Evolutionary conservation across 2,888 invertebrate species (phyloP), one percentile per base, ranked within the genome.

Genomic region (Kuschelorhynchus macadamiae): DNA sequence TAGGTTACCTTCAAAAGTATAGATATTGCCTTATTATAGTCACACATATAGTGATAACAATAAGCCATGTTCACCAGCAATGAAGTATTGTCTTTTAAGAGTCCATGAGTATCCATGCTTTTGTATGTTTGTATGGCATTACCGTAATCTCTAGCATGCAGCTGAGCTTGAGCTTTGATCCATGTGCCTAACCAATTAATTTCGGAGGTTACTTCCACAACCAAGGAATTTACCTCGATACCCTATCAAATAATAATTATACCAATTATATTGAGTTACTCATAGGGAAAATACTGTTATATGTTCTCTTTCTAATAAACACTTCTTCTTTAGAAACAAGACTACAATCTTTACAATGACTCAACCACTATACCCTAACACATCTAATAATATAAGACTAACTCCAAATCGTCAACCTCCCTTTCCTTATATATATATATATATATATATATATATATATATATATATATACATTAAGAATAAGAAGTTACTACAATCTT

Each of bases 31-130:
- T 88, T 88, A 39, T 85, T 85, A 72, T 89, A 88, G 74, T 92
- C 90, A 5, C 93, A 93, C 72, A 90, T 86, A 75, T 89, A 90
- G 79, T 92, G 90, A 75, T 91, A 88, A 57, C 91, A 90, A 79
- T 91, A 89, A 0, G 92, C 94, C 77, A 93, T 88, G 47, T 89
- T 87, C 0, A 90, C 87, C 62, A 93, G 82, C 39, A 93, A 81
- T 70, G 88, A 85, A 33, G 88, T 87, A 81, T 92, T 93, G 77
- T 91, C 90, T 71, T 89, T 87, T 32, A 94, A 82, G 50, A 86
- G 82, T 36, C 88, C 87, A 55, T 87, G 85, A 71, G 89, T 87
- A 78, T 92, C 92, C 63, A 93, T 84, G 42, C 87, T 86, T 76
- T 89, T 87, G 73, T 92, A 88, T 3, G 90, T 88, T 50, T 86